Percentiles rank a stretch among this genome's conserved stretches.
phyloP scores from a whole-genome alignment of 2,888 invertebrate species.

The Mechanitis mazaeus region DNA sequence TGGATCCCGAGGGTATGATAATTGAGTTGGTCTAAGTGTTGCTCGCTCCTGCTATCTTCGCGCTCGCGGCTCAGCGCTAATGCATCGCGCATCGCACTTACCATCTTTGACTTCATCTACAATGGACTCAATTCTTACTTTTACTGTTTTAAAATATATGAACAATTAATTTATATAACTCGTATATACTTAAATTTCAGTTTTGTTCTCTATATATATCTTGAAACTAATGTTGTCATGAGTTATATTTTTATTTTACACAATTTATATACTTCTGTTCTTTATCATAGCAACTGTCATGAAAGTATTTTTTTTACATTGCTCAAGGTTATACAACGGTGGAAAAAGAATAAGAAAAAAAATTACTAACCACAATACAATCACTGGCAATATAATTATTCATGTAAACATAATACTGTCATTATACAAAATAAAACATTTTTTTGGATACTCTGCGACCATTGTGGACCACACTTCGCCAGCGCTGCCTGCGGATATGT shows the following conservation, averaged over 20 bases:
- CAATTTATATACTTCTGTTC: no score
- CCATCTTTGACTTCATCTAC: constrained; percentile 38
- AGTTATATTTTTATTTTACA: background rate
- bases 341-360: no score
- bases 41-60: constrained; percentile 41
- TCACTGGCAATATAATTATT: no score
- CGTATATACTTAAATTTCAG: no score
- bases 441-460: constrained; percentile 21
- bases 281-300: no score
- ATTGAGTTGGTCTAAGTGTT: constrained; percentile 47
- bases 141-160: background rate
- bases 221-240: no score
- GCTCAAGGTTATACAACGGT: no score
- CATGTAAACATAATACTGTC: background rate
- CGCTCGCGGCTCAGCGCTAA: constrained; percentile 50
- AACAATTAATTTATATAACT: no score
- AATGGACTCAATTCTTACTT: constrained; percentile 28
- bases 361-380: no score
- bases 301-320: no score
- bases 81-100: constrained; percentile 40
- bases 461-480: constrained; percentile 40
- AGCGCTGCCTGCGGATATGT: constrained; percentile 56
- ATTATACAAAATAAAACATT: background rate
- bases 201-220: no score
- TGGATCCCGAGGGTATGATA: constrained; percentile 48